These are phyloP conservation scores for Ganaspis sp. DNA, from an alignment of 1,140 invertebrate genomes.

Conservation along the genomic window DNA sequence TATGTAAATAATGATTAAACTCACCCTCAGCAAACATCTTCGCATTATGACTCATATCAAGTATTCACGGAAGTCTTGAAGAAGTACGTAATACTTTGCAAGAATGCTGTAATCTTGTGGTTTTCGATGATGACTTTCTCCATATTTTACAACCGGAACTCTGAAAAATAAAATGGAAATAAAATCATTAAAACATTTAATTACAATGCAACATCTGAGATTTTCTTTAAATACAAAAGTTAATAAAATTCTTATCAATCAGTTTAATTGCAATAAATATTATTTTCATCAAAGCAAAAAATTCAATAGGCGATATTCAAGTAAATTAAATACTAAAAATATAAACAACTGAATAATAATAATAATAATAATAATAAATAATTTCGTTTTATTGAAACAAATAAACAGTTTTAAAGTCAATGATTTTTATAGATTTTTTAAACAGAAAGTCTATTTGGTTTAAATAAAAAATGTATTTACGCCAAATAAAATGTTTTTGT, in stretches of 20 bases:
- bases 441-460: too few species aligned
- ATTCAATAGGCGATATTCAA: too few species aligned
- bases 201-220: background rate
- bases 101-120: constrained; percentile 47
- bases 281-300: too few species aligned
- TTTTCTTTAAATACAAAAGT: background rate
- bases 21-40: background rate
- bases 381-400: too few species aligned
- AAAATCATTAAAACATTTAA: background rate
- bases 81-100: constrained; percentile 47
- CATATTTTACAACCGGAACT: constrained; percentile 42
- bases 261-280: too few species aligned
- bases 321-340: too few species aligned
- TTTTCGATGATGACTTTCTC: constrained; percentile 45
- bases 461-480: too few species aligned
- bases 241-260: constrained; percentile 4
- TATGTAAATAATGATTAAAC: background rate
- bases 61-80: constrained; percentile 27
- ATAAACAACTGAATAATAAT: too few species aligned
- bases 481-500: too few species aligned
- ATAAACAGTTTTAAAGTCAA: too few species aligned
- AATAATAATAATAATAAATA: too few species aligned
- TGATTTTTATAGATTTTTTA: too few species aligned
- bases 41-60: background rate
- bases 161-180: constrained; percentile 29